These are phyloP conservation scores for Electrophaes corylata DNA, from an alignment of 2,888 invertebrate species.

Conservation along the genomic window DNA sequence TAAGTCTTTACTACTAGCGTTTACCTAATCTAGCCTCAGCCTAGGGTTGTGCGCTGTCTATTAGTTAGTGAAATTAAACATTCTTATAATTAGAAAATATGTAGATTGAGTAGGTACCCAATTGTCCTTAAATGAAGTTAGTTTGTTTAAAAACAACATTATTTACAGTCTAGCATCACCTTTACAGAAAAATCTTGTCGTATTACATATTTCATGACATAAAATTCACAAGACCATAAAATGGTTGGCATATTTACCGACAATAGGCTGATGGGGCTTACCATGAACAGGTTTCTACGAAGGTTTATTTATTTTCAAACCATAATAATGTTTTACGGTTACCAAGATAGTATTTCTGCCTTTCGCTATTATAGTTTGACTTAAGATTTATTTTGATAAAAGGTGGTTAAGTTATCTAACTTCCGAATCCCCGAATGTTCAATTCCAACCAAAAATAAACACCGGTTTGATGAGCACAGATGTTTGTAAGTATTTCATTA, in stretches of 20 bases:
- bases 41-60: too few species aligned
- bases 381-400: background rate
- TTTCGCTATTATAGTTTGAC: background rate
- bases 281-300: constrained; percentile 5
- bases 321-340: background rate
- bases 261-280: constrained; percentile 9
- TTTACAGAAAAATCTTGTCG: constrained; percentile 1
- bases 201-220: constrained; percentile 14
- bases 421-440: too few species aligned
- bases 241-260: constrained; percentile 10
- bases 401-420: background rate
- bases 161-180: constrained; percentile 2
- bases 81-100: too few species aligned
- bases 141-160: background rate
- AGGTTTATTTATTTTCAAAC: background rate
- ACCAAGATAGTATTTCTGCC: background rate
- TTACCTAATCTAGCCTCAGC: too few species aligned
- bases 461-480: too few species aligned
- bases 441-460: too few species aligned
- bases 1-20: too few species aligned
- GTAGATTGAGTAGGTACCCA: too few species aligned
- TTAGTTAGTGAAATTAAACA: too few species aligned
- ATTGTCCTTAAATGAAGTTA: too few species aligned
- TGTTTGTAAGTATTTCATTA: too few species aligned
- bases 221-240: constrained; percentile 22